Evolutionary conservation across 2,797 vertebrate species (phyloP), one percentile per base, ranked within the genome.

Genomic region (Sternarchorhynchus goeldii): DNA sequence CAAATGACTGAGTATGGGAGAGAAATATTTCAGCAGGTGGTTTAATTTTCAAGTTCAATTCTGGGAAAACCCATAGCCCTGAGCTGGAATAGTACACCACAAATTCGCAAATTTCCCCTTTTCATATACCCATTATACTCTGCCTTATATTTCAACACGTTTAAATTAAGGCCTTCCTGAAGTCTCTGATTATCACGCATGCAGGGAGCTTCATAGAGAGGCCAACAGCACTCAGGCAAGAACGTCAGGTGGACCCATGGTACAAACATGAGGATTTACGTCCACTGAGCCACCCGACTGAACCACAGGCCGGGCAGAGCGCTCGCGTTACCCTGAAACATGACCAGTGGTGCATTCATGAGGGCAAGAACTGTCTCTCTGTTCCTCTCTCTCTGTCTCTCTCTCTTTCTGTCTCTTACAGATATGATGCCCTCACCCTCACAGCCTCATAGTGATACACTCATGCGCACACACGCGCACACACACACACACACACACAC

Each of bases 401-500:
- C 16, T 39, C 10, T 53, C 17, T 53, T 45, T 69, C 41, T 55
- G 12, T 69, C 16, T 69, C 58, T 59, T 63, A 14, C 4, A 29
- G 16, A 16, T 29, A 63, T 1, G 36, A n/a, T 12, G 6, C 18
- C 7, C 17, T 36, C 67, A 45, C 10, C 12, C 45, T 3, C 45
- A 50, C 45, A 50, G 10, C 34, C 25, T 4, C 25, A 80, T n/a
- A 76, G 7, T 57, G 85, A 82, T 74, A 92, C 90, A 90, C 87
- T 41, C 87, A 63, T 32, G 53, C 66, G 70, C 8, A 73, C 64
- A 76, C 57, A 18, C 39, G 79, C 20, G 76, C 10, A 59, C 85
- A 82, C 75, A 92, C 90, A 90, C 87, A 55, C 87, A 63, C 34
- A 59, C 66, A 74, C 8, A 73, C 59, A 76, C 57, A 63, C 58